phyloP scores from a whole-genome alignment of 2,888 invertebrate genomes.

The Ophion obscuratus region DNA sequence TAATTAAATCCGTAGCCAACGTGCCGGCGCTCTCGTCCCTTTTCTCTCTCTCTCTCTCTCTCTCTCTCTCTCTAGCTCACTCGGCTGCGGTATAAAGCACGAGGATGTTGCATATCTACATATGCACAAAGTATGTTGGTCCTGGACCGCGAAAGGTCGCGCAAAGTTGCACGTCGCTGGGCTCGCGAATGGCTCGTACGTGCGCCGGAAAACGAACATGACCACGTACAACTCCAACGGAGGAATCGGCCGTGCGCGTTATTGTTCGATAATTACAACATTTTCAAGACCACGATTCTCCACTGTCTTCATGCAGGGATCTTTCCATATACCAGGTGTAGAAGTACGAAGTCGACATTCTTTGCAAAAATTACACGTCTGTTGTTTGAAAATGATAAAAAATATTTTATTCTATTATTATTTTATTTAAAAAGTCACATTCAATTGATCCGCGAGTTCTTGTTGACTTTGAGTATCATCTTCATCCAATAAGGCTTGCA shows the following conservation, averaged over 20 bases:
- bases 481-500: too few relatives aligned
- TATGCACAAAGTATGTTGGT: conserved; percentile 17
- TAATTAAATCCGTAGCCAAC: conserved; percentile 66
- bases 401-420: too few relatives aligned
- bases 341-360: too few relatives aligned
- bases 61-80: not conserved
- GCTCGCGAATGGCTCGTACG: conserved; percentile 56
- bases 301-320: not conserved
- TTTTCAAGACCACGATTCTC: conserved; percentile 15
- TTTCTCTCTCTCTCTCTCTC: not conserved
- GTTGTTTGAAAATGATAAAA: too few relatives aligned
- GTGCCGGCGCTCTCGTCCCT: conserved; percentile 33
- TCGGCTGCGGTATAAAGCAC: not conserved
- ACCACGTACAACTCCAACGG: conserved; percentile 41
- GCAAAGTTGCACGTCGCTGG: conserved; percentile 49
- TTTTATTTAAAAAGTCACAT: too few relatives aligned
- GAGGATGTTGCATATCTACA: not conserved
- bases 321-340: too few relatives aligned
- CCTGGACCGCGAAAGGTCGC: conserved; percentile 41
- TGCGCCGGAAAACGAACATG: conserved; percentile 54
- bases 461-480: too few relatives aligned
- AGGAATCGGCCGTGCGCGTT: conserved; percentile 44
- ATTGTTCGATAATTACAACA: conserved; percentile 49
- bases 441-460: too few relatives aligned
- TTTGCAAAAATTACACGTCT: too few relatives aligned